Evolutionary conservation across 2,888 invertebrate genomes (phyloP), one percentile per base, ranked within the genome.

Genomic region (Conomelus anceps): DNA sequence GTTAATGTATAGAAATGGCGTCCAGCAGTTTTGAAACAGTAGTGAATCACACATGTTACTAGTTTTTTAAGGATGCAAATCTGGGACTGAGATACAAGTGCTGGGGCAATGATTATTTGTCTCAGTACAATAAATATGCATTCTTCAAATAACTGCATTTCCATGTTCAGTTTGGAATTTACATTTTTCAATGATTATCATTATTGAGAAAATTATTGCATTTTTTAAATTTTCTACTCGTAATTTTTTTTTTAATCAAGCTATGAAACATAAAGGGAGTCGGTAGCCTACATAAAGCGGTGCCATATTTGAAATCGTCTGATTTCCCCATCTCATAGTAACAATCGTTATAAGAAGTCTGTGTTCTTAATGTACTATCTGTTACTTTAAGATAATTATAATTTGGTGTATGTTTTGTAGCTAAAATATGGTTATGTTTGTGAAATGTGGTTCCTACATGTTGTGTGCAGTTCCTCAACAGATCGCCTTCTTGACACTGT

Each of bases 401-500:
- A n/a, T 63, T 63, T 63, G 63, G 63, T 63, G 63, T 63, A 63
- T 63, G 63, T 63, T 63, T n/a, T 63, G 63, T 63, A 63, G 63
- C n/a, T 7, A n/a, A 63, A 63, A 63, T 34, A 34, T 63, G 63
- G 63, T 86, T 23, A 89, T 86, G 89, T 90, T 89, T 90, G 89
- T 89, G 88, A 90, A 90, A 91, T 91, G 91, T 92, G 91, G 92
- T 92, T 92, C 92, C 92, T 92, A 92, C 90, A 88, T 90, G 91
- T 92, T 91, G 91, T 91, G 91, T 91, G 91, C 91, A 90, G 92
- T 92, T 91, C 92, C 91, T 92, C 91, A 91, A 91, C 91, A 91
- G 91, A 84, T 88, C 23, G 23, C 87, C 41, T 85, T 23, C 63
- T 63, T 63, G 3, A 63, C 63, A 63, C 63, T 63, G 20, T 34